Evolutionary conservation across 2,888 invertebrate genomes (phyloP), one percentile per base, ranked within the genome.

Genomic region (Gymnoscelis rufifasciata): DNA sequence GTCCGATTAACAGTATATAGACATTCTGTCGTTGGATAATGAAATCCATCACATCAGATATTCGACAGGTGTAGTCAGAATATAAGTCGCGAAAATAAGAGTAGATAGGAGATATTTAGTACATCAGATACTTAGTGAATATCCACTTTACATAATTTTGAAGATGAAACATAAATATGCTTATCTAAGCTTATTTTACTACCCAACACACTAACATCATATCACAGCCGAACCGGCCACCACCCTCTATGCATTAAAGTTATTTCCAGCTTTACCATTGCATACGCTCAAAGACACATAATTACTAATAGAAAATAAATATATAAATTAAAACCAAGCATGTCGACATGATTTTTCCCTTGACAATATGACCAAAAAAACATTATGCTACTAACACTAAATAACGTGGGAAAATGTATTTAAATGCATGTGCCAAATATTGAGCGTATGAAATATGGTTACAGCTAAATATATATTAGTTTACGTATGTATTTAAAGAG

Each of bases 151-250:
- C 6, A 26, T 26, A 30, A 24, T 5, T 3, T 5, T 3, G 24
- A 37, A 31, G 23, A 46, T 38, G 10, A 37, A 45, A 56, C 48
- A 37, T 19, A 19, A 41, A 53, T 0, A 55, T 48, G 51, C 45
- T 47, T n/a, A n/a, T n/a, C 52, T 64, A 54, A 54, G 54, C 28
- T 57, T 42, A 40, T 54, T 60, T 52, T 62, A 54, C 59, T 68
- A 64, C 44, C 35, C 52, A 56, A 50, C 66, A 57, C 61, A 40
- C 49, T 33, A 46, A 45, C 30, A 38, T 51, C 62, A 65, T 81
- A 83, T 84, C 84, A 84, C 84, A 86, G 84, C 82, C 83, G 76
- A 77, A 66, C 71, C 62, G 68, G 68, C 76, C 80, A 68, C 74
- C 78, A 71, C 74, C 45, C 56, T 47, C 57, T 42, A 51, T 31